Evolutionary conservation across 2,888 invertebrate species (phyloP).

Genomic region (Parnassius orleans): DNA sequence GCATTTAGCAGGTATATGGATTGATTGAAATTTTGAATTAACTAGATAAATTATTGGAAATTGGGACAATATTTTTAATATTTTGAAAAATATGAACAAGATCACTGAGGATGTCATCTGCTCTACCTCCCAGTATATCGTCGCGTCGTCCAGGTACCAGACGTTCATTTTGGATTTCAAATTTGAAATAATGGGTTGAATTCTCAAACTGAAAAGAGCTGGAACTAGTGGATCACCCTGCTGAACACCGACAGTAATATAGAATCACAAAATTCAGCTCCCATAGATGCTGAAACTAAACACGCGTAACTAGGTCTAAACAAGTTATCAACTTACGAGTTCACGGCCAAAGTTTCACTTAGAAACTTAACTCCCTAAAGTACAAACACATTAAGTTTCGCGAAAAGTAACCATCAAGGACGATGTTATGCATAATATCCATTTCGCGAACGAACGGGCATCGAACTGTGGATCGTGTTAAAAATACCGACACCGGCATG

Average conservation of each 20-base stretch:
- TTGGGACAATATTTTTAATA: no score
- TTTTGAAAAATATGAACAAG: no score
- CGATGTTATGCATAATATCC: constrained; percentile 76
- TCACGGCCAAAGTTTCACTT: constrained; percentile 40
- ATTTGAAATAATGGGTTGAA: no score
- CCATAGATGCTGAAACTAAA: constrained; percentile 40
- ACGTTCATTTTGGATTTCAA: no score
- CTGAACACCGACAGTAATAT: constrained; percentile 43
- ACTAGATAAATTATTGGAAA: no score
- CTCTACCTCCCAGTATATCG: no score
- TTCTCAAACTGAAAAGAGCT: no score
- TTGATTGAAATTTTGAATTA: no score
- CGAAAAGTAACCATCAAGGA: constrained; percentile 64
- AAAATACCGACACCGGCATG: constrained; percentile 72
- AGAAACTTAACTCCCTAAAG: constrained; percentile 47
- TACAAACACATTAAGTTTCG: constrained; percentile 53
- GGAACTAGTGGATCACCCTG: constrained; percentile 8
- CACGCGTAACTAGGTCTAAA: constrained; percentile 45
- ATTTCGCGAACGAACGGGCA: constrained; percentile 75
- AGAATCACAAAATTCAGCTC: constrained; percentile 53
- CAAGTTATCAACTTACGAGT: constrained; percentile 65
- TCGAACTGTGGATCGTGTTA: constrained; percentile 79
- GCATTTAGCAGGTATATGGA: no score
- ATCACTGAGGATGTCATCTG: no score
- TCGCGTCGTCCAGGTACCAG: no score